Base-by-base conservation (phyloP, 2,797 vertebrate species). In the Chrosomus eos region DNA sequence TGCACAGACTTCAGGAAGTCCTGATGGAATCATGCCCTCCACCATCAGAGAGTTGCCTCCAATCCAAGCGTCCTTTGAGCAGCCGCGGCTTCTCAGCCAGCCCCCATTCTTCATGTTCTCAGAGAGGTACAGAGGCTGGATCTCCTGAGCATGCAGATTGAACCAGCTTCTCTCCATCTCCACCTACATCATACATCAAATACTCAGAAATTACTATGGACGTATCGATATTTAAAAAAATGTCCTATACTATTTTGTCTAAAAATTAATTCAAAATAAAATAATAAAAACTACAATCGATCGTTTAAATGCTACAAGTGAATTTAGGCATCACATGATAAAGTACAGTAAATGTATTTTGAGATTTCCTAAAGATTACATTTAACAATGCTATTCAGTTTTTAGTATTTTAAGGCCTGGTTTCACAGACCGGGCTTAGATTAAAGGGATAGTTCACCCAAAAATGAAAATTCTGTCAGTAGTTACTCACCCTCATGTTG, bases 21-120 rank as follows among this genome's bases (percentile, higher is more conserved):
- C 84, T 0, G 93, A 80, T 0, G 96, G 95, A 66, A 99, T 92
- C 80, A 87, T 79, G 4, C 97, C 98, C 21, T 93, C 95, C 75
- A 99, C 84, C n/a, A 96, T 89, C 87, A 99, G 93, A 0, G 97
- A 97, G 91, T 94, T 95, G 74, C 97, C 97, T 40, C 98, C 98
- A 0, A 91, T 91, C 98, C 98, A 99, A 82, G 96, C 96, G 0
- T 97, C 97, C 4, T 93, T 91, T 1, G 96, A 92, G 88, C 95
- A 97, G 88, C 96, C 95, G 5, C 90, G 89, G 13, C 91, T 96
- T 90, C 68, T 94, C 90, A 97, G 90, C 94, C 89, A 93, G 89
- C 95, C 93, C 1, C n/a, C 26, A 0, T 13, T 93, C 33, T 9
- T 88, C 33, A 92, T 60, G 26, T 62, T 70, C 0, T 83, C 81